Conservation (phyloP, 2,888 invertebrate species). For the Dendrolimus houi region DNA sequence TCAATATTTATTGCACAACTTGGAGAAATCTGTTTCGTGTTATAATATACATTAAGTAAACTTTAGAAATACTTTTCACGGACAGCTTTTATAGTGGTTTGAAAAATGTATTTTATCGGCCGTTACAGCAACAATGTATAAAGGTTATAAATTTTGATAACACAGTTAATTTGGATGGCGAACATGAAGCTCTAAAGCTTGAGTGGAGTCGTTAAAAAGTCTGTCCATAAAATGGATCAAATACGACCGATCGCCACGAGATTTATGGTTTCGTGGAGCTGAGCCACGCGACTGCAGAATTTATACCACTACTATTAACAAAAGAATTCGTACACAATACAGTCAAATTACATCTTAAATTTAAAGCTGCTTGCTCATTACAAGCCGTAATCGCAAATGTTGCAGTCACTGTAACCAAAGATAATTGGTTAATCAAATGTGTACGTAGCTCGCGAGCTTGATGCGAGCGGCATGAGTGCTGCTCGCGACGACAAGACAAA, state of each 20-base stretch:
- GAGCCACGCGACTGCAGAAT: conserved; percentile 11
- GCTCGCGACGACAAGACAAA: too few relatives aligned
- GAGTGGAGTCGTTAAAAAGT: conserved; percentile 42
- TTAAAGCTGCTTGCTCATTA: too few relatives aligned
- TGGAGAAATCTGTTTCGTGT: neutral
- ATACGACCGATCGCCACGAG: conserved; percentile 34
- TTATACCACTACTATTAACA: neutral
- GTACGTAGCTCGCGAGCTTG: too few relatives aligned
- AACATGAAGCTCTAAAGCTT: conserved; percentile 14
- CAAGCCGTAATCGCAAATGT: too few relatives aligned
- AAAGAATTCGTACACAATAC: neutral
- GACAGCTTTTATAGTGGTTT: neutral
- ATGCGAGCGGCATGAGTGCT: too few relatives aligned
- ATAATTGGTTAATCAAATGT: too few relatives aligned
- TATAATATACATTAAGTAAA: neutral
- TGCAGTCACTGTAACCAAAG: too few relatives aligned
- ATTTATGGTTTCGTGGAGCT: conserved; percentile 33
- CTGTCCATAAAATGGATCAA: conserved; percentile 42
- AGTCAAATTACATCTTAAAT: too few relatives aligned
- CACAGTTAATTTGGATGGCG: conserved; percentile 18
- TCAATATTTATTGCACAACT: neutral
- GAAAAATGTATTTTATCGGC: conserved; percentile 8
- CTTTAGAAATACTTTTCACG: neutral
- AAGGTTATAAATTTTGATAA: conserved; percentile 23
- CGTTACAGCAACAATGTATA: conserved; percentile 12